Evolutionary conservation across 92 coral and sea anemone species (phyloP).

Genomic region (Heliopora coerulea): DNA sequence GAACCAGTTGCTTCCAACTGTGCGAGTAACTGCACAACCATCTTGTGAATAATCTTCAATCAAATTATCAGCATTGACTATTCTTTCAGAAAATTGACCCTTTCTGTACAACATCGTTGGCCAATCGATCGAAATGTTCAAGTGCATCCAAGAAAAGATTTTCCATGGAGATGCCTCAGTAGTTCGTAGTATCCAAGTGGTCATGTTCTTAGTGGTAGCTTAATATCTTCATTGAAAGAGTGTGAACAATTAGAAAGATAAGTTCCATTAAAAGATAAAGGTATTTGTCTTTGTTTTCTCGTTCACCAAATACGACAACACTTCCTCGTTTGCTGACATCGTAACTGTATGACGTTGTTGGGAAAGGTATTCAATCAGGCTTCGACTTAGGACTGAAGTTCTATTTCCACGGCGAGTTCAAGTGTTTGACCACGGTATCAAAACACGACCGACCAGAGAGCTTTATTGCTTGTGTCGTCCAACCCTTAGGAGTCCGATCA

Average conservation of each 20-base stretch:
- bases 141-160: background rate
- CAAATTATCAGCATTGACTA: background rate
- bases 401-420: no score
- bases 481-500: no score
- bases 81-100: background rate
- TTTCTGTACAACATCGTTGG: background rate
- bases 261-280: background rate
- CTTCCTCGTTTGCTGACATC: conserved; percentile 6
- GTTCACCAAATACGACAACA: conserved; percentile 5
- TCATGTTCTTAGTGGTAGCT: background rate
- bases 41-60: background rate
- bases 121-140: background rate
- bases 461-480: no score
- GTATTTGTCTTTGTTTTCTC: background rate
- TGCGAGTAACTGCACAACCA: background rate
- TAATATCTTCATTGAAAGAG: no score
- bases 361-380: no score
- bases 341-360: no score
- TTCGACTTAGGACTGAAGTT: no score
- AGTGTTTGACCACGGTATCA: no score
- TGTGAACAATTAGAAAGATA: no score
- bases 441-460: no score
- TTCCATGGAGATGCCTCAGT: background rate
- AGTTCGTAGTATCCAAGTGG: background rate
- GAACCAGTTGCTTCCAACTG: background rate